phyloP scores from a whole-genome alignment of 2,888 invertebrate genomes.

The Hyposoter didymator region DNA sequence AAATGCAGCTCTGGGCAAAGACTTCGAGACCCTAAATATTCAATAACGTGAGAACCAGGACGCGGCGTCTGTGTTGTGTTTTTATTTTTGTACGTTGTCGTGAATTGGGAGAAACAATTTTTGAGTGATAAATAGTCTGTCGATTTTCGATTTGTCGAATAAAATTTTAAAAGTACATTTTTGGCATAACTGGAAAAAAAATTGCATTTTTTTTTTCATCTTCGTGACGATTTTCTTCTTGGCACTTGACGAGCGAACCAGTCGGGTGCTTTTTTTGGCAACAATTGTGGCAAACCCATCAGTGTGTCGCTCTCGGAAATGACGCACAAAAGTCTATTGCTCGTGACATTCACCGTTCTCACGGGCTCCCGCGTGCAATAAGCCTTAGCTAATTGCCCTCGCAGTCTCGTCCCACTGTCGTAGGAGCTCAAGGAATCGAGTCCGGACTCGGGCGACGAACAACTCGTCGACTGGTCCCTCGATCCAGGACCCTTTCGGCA shows the following conservation, averaged over 20 bases:
- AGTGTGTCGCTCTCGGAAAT: constrained; percentile 65
- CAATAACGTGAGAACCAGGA: neutral
- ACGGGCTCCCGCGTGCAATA: constrained; percentile 57
- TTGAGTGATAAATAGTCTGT: neutral
- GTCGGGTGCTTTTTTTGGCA: constrained; percentile 59
- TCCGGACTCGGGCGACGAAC: constrained; percentile 31
- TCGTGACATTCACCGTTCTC: constrained; percentile 44
- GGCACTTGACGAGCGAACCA: constrained; percentile 59
- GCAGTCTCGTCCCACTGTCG: constrained; percentile 34
- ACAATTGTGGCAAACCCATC: constrained; percentile 58
- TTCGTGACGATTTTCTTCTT: constrained; percentile 44
- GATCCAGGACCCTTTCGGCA: constrained; percentile 36
- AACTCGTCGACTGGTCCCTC: constrained; percentile 43
- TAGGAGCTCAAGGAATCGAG: constrained; percentile 34
- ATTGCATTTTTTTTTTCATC: constrained; percentile 17
- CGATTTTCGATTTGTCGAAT: neutral
- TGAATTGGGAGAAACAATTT: neutral
- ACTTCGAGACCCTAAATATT: constrained; percentile 10
- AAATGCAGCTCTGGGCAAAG: constrained; percentile 34
- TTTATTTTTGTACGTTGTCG: neutral
- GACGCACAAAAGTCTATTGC: constrained; percentile 66
- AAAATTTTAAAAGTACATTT: neutral
- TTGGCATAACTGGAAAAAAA: neutral
- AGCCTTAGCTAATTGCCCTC: constrained; percentile 52
- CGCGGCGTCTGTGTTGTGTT: neutral